These are phyloP conservation scores for Bradypodion pumilum DNA, from an alignment of 2,797 vertebrate species.

Conservation along the genomic window DNA sequence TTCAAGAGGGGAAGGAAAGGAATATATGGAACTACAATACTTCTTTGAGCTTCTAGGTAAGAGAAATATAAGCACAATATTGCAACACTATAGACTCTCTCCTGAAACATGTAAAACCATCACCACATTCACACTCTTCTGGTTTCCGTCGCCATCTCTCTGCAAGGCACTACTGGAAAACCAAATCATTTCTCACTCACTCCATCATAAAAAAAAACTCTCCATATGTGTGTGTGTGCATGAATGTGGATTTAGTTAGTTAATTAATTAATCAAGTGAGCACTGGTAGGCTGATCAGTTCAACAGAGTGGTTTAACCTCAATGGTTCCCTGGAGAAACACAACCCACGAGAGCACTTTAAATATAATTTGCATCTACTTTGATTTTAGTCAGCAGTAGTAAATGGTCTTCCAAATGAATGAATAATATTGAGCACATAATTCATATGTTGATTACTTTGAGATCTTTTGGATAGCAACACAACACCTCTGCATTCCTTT, in stretches of 20 bases:
- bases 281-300: conserved; percentile 43
- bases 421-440: conserved; percentile 74
- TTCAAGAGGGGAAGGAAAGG: background rate
- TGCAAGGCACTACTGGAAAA: conserved; percentile 45
- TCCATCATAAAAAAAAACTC: conserved; percentile 49
- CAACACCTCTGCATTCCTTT: background rate
- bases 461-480: background rate
- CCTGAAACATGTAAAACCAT: conserved; percentile 36
- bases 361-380: conserved; percentile 66
- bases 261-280: conserved; percentile 38
- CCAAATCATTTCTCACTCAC: conserved; percentile 47
- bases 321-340: conserved; percentile 68
- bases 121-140: conserved; percentile 4
- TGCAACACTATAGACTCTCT: conserved; percentile 46
- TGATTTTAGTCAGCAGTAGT: conserved; percentile 75
- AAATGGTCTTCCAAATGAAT: conserved; percentile 63
- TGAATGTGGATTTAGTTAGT: too few relatives aligned
- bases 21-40: background rate
- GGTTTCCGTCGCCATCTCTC: conserved; percentile 12
- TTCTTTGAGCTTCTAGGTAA: conserved; percentile 33
- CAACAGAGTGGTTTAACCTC: conserved; percentile 55
- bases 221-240: conserved; percentile 4
- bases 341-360: conserved; percentile 73
- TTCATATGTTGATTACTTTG: conserved; percentile 19
- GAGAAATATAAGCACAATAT: background rate